Conservation (phyloP, 2,888 invertebrate genomes). For the Diadegma fenestrale region DNA sequence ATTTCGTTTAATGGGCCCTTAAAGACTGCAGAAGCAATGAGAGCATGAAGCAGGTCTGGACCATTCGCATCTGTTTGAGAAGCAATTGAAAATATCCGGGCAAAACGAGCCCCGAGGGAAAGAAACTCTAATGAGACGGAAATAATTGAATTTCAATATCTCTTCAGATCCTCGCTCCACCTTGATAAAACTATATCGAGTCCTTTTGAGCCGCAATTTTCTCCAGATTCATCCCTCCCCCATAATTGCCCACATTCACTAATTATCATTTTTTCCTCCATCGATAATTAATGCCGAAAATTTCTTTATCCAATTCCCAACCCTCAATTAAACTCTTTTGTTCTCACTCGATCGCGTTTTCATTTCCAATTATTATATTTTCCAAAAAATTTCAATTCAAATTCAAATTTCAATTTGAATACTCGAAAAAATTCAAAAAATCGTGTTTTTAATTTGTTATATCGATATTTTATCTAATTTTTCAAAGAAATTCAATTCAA, state of each 20-base stretch:
- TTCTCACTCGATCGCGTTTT: neutral
- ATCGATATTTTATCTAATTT: too few species aligned
- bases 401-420: too few species aligned
- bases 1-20: slow-evolving; percentile 37
- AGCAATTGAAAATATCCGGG: slow-evolving; percentile 55
- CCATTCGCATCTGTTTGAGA: slow-evolving; percentile 53
- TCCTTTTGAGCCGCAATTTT: neutral
- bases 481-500: too few species aligned
- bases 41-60: neutral
- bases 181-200: neutral
- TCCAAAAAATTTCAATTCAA: too few species aligned
- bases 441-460: too few species aligned
- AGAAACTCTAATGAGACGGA: slow-evolving; percentile 57
- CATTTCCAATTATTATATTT: too few species aligned
- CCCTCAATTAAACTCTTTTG: too few species aligned
- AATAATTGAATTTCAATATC: slow-evolving; percentile 62
- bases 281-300: neutral
- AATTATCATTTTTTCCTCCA: neutral
- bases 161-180: neutral
- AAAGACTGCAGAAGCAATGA: neutral
- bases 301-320: too few species aligned
- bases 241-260: slow-evolving; percentile 13
- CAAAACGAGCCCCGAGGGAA: neutral
- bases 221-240: neutral
- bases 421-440: too few species aligned